Evolutionary conservation across 1,140 invertebrate genomes (phyloP), one percentile per base, ranked within the genome.

Genomic region (Mya arenaria): DNA sequence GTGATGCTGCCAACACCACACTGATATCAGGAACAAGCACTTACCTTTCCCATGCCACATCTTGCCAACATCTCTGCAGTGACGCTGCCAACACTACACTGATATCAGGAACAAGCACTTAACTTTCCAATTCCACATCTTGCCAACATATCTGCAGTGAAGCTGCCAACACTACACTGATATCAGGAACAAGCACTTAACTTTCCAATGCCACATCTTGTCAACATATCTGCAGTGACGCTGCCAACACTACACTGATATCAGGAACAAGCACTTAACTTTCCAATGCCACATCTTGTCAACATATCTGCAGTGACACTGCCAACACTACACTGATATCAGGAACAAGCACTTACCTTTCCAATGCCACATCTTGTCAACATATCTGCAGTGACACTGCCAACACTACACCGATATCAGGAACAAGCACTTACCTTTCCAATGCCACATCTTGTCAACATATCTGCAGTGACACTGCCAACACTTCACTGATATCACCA

Each of bases 381-480:
- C 99, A 99, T 99, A 94, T 99, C 99, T 75, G 99, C 98, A 13
- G 99, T 98, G 2, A 99, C 99, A 94, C 97, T 99, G n/a, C 99
- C 99, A 75, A 99, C 98, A 71, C 99, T n/a, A n/a, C n/a, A 48
- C n/a, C 10, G 44, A 48, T n/a, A 13, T 58, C 55, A 58, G n/a
- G 55, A 58, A 28, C 5, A 58, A 58, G 41, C 41, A 66, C 71
- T 91, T 93, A 97, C 96, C 94, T 99, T 99, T 86, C 99, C 99
- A 88, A 99, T 97, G 34, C 99, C 99, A 94, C 99, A 99, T 84
- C 99, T 95, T 15, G 95, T 95, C 34, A 99, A 94, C 99, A 99
- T 99, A 94, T 99, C 99, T 75, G 99, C 98, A 13, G 99, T 98
- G 2, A 99, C 99, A 94, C 97, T 99, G n/a, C 99, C 99, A 75